phyloP scores from a whole-genome alignment of 2,888 invertebrate genomes.

The Phengaris alcon region DNA sequence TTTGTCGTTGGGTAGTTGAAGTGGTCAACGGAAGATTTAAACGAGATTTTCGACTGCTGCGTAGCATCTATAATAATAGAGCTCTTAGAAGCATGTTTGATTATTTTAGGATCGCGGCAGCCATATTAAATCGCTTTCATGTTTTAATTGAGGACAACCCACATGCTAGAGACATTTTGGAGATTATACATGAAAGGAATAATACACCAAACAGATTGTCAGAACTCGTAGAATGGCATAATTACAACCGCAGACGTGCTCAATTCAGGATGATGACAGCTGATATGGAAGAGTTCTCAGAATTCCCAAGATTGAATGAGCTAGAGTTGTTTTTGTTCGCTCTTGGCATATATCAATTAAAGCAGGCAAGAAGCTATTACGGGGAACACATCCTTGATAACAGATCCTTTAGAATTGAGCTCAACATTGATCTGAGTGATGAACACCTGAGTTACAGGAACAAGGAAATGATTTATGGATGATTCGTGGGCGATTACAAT shows the following conservation, averaged over 20 bases:
- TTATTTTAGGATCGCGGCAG: too few relatives aligned
- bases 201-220: background rate
- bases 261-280: background rate
- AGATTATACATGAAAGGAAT: background rate
- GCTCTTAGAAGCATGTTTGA: too few relatives aligned
- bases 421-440: background rate
- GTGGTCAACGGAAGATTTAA: too few relatives aligned
- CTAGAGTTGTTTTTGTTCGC: too few relatives aligned
- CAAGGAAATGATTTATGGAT: constrained; percentile 10
- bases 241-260: background rate
- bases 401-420: constrained; percentile 31
- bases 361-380: constrained; percentile 34
- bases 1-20: too few relatives aligned
- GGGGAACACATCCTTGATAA: constrained; percentile 33
- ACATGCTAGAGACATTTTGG: background rate
- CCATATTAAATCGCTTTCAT: too few relatives aligned
- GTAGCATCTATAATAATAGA: too few relatives aligned
- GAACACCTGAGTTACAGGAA: too few relatives aligned
- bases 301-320: too few relatives aligned
- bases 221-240: background rate
- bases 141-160: too few relatives aligned
- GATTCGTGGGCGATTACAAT: constrained; percentile 25
- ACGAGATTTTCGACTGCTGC: too few relatives aligned
- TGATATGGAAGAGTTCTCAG: too few relatives aligned
- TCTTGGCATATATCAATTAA: constrained; percentile 32